phyloP scores from a whole-genome alignment of 2,113 vertebrate genomes.

The Stegostoma tigrinum region DNA sequence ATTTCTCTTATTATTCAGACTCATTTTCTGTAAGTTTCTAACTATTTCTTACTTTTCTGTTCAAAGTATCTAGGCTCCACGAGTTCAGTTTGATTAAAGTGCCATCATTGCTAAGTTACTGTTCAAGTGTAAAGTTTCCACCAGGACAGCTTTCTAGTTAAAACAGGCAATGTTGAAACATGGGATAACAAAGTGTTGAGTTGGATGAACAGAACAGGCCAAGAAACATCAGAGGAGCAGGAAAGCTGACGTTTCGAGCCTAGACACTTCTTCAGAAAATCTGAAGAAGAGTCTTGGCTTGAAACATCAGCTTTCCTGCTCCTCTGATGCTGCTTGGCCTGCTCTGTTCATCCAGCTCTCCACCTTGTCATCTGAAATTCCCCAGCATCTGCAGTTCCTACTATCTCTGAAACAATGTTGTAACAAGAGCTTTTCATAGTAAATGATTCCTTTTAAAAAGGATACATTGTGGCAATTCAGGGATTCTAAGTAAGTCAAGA shows the following conservation, averaged over 20 bases:
- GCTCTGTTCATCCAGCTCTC: too few relatives aligned
- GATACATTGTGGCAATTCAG: neutral
- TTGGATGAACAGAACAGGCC: too few relatives aligned
- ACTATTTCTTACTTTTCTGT: neutral
- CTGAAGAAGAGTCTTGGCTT: too few relatives aligned
- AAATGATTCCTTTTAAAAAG: neutral
- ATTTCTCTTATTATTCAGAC: neutral
- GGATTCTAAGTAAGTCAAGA: neutral
- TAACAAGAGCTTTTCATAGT: neutral
- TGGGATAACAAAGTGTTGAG: too few relatives aligned
- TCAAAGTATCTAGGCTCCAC: neutral
- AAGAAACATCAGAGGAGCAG: too few relatives aligned
- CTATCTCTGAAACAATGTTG: too few relatives aligned
- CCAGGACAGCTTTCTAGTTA: neutral
- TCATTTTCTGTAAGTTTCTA: constrained; percentile 1
- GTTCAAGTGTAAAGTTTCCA: neutral
- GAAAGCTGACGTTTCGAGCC: too few relatives aligned
- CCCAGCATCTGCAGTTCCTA: too few relatives aligned
- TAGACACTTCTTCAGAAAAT: too few relatives aligned
- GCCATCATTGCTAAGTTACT: neutral
- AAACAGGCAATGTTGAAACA: neutral
- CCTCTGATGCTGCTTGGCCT: too few relatives aligned
- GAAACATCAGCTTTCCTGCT: too few relatives aligned
- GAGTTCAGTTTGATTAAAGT: neutral
- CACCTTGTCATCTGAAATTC: too few relatives aligned